Base-by-base conservation (phyloP, 2,888 invertebrate species). In the Yponomeuta cagnagella region DNA sequence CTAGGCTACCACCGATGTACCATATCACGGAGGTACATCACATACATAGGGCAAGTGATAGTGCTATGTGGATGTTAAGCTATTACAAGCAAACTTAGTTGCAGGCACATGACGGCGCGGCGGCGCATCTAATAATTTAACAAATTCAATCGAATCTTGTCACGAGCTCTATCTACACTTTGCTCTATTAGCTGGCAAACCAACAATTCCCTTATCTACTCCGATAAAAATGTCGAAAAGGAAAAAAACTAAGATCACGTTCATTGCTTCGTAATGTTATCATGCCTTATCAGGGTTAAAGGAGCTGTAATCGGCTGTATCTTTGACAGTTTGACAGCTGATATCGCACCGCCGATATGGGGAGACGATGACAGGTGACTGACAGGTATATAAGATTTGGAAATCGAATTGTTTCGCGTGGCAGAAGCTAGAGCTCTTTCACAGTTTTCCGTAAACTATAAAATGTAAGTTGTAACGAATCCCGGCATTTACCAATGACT, bases 291-390 rank as follows among this genome's bases (percentile, higher is more conserved):
- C 71, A 64, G 30, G 12, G 30, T 23, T n/a, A 64, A 63, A 33
- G 37, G 37, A 43, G 43, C 43, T 37, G 37, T 74, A 85, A 86
- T 85, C 87, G 78, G 52, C 79, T 83, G 80, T 74, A 77, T 76
- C 77, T 82, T 79, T 84, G 86, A 85, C 84, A 82, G 71, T 74
- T 80, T 84, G 87, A 86, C 87, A 85, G 83, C 79, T 82, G 6
- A 81, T 81, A 81, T 78, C 75, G 52, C 52, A 58, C 52, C 15
- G 52, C 12, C 52, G 52, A 58, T 75, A 75, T 78, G 78, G 76
- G 77, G 80, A 80, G 78, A 74, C 70, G 78, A 80, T 84, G 88
- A 88, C 88, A 88, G 83, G 77, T 79, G 80, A 80, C 68, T 82
- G 78, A 82, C 79, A 75, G 73, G 43, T 58, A 43, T 58, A 43